These are phyloP conservation scores for Gambusia affinis DNA, from an alignment of 2,113 vertebrate genomes.

Conservation along the genomic window DNA sequence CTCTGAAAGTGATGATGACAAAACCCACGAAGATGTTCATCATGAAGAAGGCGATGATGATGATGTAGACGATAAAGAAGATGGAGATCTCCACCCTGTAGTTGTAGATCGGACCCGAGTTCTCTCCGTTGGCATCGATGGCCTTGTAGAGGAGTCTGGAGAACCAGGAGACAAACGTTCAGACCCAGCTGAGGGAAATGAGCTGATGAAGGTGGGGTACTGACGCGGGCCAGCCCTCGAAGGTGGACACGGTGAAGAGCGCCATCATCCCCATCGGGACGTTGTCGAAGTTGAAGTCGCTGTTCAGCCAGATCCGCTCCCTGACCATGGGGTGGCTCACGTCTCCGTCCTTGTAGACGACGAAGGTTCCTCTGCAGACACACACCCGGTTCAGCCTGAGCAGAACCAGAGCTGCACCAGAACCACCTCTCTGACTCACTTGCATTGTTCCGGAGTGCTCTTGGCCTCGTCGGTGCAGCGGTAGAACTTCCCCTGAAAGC, in stretches of 20 bases:
- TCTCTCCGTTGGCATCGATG: constrained; percentile 90
- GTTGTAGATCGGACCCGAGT: constrained; percentile 93
- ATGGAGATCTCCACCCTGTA: constrained; percentile 93
- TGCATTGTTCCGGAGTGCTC: constrained; percentile 90
- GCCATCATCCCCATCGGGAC: constrained; percentile 96
- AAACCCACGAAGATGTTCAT: constrained; percentile 99
- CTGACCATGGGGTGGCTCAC: constrained; percentile 89
- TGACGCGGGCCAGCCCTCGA: constrained; percentile 95
- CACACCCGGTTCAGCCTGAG: not conserved
- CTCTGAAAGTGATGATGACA: constrained; percentile 96
- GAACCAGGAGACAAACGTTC: not conserved
- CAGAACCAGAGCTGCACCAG: not conserved
- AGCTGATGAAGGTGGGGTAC: constrained; percentile 30
- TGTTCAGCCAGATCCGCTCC: constrained; percentile 91
- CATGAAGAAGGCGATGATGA: constrained; percentile 99
- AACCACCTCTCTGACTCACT: constrained; percentile 76
- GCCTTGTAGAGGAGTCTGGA: constrained; percentile 90
- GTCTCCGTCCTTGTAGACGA: constrained; percentile 92
- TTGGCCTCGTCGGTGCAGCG: constrained; percentile 94
- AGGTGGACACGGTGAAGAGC: constrained; percentile 95
- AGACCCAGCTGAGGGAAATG: not conserved
- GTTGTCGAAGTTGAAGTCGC: constrained; percentile 95
- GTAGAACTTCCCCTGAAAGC: constrained; percentile 90
- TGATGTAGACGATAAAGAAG: constrained; percentile 97
- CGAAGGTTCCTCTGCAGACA: constrained; percentile 83